Conservation (phyloP, 2,797 vertebrate species). For the Lagodon rhomboides region DNA sequence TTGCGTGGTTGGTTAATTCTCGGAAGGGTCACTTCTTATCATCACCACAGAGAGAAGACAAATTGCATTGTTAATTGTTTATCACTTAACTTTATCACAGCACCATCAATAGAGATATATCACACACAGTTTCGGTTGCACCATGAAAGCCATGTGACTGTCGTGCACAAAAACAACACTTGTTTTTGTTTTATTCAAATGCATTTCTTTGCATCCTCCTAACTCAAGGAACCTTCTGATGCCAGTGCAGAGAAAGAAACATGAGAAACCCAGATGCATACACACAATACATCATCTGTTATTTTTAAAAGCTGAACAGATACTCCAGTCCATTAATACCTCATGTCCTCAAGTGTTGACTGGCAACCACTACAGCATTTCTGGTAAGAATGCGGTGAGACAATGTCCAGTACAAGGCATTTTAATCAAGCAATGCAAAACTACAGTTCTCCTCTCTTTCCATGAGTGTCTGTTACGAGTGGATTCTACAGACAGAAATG, state of each 20-base stretch:
- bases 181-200: not conserved
- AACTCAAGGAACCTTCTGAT: not conserved
- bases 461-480: too few species aligned
- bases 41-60: not conserved
- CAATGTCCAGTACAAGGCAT: too few species aligned
- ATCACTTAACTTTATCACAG: not conserved
- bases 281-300: not conserved
- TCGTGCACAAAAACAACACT: not conserved
- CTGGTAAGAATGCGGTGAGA: too few species aligned
- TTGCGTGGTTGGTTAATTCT: accelerated
- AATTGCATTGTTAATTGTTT: accelerated
- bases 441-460: too few species aligned
- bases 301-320: not conserved
- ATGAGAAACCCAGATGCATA: not conserved
- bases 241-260: not conserved
- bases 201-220: not conserved
- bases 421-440: too few species aligned
- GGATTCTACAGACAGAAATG: too few species aligned
- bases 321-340: not conserved
- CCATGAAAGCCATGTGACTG: not conserved
- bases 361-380: too few species aligned
- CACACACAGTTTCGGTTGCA: not conserved
- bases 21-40: not conserved
- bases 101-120: not conserved
- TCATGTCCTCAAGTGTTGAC: not conserved